Base-by-base conservation (phyloP, 2,113 vertebrate species). In the Dasyprocta punctata region DNA sequence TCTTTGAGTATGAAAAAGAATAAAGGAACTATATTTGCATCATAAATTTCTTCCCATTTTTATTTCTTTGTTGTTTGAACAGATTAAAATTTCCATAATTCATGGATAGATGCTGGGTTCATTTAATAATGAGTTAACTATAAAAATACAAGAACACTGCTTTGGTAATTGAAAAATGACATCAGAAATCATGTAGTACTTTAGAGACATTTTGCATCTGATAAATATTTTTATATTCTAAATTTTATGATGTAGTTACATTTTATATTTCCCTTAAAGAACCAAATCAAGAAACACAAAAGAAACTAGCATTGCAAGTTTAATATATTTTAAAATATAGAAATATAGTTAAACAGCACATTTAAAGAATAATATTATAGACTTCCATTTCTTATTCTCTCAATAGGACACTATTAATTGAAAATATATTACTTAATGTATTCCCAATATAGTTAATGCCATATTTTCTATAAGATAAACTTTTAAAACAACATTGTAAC, bases 281-380 rank as follows among this genome's bases (percentile, higher is more conserved):
- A 96, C 54, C 95, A 85, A 98, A 98, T 93, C 17, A 98, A 98
- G 33, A 98, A 98, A n/a, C 98, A 98, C 89, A 96, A 41, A 56
- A 97, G 84, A 98, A 84, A 24, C 67, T 89, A 97, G 28, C 86
- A 95, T 99, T 97, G 97, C 73, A 97, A n/a, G 92, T 99, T 99
- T 99, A 99, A 99, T 99, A 97, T 95, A 98, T 98, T 97, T 98
- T 98, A 98, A 98, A 98, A 98, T 98, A 98, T 98, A 99, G 98
- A 98, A 98, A 98, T 98, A 98, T 97, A 98, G 98, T 98, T 97
- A 98, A 98, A 98, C 98, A 98, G 85, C 89, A 98, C 97, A 98
- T 98, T 98, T 98, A 98, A 99, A 99, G 98, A 98, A 98, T 99
- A 99, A 99, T 99, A 99, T 98, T 99, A 99, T 99, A 98, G 86